These are phyloP conservation scores for Labeo rohita DNA, from an alignment of 2,113 vertebrate genomes.

Conservation along the genomic window DNA sequence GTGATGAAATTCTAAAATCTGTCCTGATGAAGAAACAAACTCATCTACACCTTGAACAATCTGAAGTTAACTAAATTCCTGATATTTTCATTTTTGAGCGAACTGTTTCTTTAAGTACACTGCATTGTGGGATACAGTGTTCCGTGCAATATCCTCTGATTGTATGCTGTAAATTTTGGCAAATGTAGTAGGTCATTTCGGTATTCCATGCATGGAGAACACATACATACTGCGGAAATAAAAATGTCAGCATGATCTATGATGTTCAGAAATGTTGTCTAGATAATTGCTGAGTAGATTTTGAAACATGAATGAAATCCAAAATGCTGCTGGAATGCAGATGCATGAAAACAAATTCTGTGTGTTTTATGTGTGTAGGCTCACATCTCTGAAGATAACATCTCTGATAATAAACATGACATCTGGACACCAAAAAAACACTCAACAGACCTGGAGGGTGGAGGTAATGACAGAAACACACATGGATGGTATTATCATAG, in stretches of 20 bases:
- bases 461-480: conserved; percentile 21
- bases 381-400: background rate
- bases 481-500: background rate
- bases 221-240: background rate
- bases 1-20: background rate
- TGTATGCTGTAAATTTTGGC: background rate
- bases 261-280: background rate
- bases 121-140: background rate
- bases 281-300: background rate
- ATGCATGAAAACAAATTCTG: background rate
- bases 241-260: background rate
- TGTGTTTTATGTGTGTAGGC: conserved; percentile 4
- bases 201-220: background rate
- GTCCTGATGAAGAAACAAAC: too few relatives aligned
- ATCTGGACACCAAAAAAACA: conserved; percentile 22
- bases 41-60: too few relatives aligned
- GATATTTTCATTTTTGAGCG: too few relatives aligned
- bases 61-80: too few relatives aligned
- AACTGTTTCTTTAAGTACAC: background rate
- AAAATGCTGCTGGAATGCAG: background rate
- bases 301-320: background rate
- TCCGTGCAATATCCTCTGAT: background rate
- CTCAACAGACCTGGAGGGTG: background rate
- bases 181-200: background rate
- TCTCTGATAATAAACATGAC: background rate